phyloP scores from a whole-genome alignment of 2,113 vertebrate species.

The Poicephalus meyeri region DNA sequence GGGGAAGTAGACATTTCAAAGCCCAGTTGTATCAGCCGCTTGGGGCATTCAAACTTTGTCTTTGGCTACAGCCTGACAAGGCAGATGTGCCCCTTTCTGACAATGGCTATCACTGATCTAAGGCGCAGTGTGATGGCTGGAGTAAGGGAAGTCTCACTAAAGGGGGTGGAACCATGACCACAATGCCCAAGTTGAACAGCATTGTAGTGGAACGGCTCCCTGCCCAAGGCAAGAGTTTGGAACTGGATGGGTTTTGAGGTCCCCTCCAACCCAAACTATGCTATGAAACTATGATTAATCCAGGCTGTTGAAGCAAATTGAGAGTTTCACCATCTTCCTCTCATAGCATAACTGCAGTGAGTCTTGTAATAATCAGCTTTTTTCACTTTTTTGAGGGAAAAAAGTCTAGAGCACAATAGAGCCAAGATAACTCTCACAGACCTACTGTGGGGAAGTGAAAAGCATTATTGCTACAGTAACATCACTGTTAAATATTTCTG shows the following conservation, averaged over 20 bases:
- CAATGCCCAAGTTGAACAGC: neutral
- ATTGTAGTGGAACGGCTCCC: neutral
- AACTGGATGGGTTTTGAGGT: neutral
- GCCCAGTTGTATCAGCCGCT: neutral
- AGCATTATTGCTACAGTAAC: neutral
- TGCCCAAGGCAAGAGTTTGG: neutral
- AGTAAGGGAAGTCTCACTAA: neutral
- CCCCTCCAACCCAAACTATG: neutral
- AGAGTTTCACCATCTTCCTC: neutral
- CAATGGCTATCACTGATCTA: neutral
- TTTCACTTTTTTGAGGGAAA: neutral
- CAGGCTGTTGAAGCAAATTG: neutral
- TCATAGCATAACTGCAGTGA: neutral
- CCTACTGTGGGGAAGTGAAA: neutral
- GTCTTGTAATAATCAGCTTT: neutral
- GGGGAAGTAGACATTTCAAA: neutral
- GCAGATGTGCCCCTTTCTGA: neutral
- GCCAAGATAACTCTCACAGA: neutral
- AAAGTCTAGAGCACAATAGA: neutral
- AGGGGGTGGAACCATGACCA: neutral
- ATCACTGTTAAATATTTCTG: neutral
- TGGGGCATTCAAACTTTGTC: neutral
- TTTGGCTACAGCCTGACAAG: neutral
- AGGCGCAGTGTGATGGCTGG: fast-evolving
- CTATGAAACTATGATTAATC: neutral